Percentiles rank a stretch among this genome's conserved stretches.
Conservation (phyloP, 2,888 invertebrate genomes). For the Chesias legatella region DNA sequence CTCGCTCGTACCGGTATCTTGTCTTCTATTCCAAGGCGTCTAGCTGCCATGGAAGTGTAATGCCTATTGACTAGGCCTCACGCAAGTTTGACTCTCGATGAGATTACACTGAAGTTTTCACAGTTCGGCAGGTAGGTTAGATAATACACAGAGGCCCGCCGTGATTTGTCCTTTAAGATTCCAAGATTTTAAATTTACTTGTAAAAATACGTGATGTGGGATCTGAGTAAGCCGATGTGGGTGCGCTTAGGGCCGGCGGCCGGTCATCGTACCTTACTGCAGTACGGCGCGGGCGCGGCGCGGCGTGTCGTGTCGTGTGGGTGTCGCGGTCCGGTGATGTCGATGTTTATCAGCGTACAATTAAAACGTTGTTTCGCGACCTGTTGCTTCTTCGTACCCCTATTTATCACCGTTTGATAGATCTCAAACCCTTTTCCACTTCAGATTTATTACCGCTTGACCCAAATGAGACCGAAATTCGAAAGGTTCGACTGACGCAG, state of each 20-base stretch:
- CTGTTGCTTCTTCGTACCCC: slow-evolving; percentile 66
- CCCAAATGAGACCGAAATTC: slow-evolving; percentile 28
- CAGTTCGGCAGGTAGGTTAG: not conserved
- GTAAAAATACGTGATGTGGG: too few species aligned
- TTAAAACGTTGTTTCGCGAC: slow-evolving; percentile 77
- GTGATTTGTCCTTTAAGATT: not conserved
- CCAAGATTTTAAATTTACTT: too few species aligned
- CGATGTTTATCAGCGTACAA: slow-evolving; percentile 74
- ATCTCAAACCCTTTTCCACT: slow-evolving; percentile 43
- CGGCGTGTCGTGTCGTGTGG: slow-evolving; percentile 46
- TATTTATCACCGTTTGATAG: slow-evolving; percentile 42
- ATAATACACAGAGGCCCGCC: not conserved
- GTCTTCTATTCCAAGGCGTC: slow-evolving; percentile 54
- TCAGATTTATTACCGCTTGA: slow-evolving; percentile 43
- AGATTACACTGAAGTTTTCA: not conserved
- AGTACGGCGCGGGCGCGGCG: slow-evolving; percentile 56
- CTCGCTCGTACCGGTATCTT: slow-evolving; percentile 50
- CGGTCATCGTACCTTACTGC: slow-evolving; percentile 68
- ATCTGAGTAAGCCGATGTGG: slow-evolving; percentile 34
- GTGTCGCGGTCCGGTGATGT: slow-evolving; percentile 70
- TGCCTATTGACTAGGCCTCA: slow-evolving; percentile 37
- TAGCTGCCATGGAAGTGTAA: slow-evolving; percentile 54
- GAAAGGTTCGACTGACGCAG: slow-evolving; percentile 20
- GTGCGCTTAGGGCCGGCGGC: slow-evolving; percentile 67
- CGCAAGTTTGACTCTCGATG: slow-evolving; percentile 3